Evolutionary conservation across 2,888 invertebrate genomes (phyloP).

Genomic region (Diarsia brunnea): DNA sequence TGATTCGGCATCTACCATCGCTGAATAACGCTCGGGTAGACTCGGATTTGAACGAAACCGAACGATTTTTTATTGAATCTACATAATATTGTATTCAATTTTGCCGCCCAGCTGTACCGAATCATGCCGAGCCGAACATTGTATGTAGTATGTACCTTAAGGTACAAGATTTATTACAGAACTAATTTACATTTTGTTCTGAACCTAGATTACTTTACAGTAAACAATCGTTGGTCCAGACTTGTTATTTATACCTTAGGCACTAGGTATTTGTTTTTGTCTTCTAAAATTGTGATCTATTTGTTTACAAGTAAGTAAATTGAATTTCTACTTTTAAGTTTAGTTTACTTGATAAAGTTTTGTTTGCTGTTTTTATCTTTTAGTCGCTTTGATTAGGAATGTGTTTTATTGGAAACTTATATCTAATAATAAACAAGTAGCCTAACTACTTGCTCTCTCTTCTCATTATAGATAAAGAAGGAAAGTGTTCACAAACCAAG

Average conservation of each 20-base stretch:
- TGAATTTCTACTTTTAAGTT: conserved; percentile 14
- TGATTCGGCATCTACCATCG: neutral
- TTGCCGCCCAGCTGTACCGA: neutral
- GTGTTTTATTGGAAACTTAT: neutral
- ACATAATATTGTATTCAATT: too few relatives aligned
- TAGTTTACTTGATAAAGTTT: neutral
- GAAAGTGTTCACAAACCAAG: neutral
- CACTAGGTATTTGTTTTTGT: conserved; percentile 1
- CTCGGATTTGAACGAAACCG: neutral
- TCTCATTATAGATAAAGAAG: neutral
- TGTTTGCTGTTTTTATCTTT: conserved; percentile 13
- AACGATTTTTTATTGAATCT: neutral
- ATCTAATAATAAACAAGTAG: neutral
- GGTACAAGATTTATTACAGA: conserved; percentile 32
- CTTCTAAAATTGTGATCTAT: conserved; percentile 39
- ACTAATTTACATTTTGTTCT: conserved; percentile 37
- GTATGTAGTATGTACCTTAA: neutral
- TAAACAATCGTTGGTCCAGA: conserved; percentile 51
- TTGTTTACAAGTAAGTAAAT: conserved; percentile 37
- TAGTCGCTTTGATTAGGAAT: neutral
- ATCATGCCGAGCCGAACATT: neutral
- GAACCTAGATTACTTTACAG: conserved; percentile 14
- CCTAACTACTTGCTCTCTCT: too few relatives aligned
- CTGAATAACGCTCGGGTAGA: neutral
- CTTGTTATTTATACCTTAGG: conserved; percentile 46